Conservation (phyloP, 92 coral and sea anemone genomes). For the Micromussa lordhowensis region DNA sequence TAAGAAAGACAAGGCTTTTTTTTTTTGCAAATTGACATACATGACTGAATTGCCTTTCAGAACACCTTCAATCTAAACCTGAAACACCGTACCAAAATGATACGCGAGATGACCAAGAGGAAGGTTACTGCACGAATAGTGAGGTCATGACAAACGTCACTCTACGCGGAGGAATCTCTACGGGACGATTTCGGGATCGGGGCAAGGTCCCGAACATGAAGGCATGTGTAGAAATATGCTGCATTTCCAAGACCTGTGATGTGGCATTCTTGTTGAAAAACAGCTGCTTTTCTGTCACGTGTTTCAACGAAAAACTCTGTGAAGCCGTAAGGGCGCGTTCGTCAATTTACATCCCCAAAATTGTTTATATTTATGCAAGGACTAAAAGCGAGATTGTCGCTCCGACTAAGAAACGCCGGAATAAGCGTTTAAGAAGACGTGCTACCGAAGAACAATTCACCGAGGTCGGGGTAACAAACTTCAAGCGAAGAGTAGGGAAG, state of each 20-base stretch:
- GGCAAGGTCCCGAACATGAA: constrained; percentile 79
- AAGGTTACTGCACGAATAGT: constrained; percentile 88
- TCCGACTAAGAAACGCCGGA: constrained; percentile 28
- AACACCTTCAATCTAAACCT: constrained; percentile 4
- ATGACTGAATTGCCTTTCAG: constrained; percentile 9
- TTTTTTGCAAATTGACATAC: too few species aligned
- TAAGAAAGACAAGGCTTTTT: too few species aligned
- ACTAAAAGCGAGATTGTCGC: constrained; percentile 51
- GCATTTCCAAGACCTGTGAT: constrained; percentile 89
- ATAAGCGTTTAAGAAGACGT: constrained; percentile 29
- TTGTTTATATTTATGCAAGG: constrained; percentile 89
- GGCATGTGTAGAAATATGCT: constrained; percentile 94
- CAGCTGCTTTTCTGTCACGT: constrained; percentile 91
- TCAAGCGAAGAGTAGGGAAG: neutral
- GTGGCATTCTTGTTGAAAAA: constrained; percentile 84
- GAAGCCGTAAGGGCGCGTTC: constrained; percentile 90
- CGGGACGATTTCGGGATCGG: constrained; percentile 94
- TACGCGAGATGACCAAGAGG: constrained; percentile 14
- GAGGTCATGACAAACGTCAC: constrained; percentile 93
- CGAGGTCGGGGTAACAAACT: neutral
- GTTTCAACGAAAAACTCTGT: constrained; percentile 80
- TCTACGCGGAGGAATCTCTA: constrained; percentile 85
- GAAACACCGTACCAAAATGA: neutral
- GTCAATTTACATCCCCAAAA: constrained; percentile 69
- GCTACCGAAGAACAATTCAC: neutral